Evolutionary conservation across 2,797 vertebrate genomes (phyloP).

Genomic region (Tolypeutes matacus): DNA sequence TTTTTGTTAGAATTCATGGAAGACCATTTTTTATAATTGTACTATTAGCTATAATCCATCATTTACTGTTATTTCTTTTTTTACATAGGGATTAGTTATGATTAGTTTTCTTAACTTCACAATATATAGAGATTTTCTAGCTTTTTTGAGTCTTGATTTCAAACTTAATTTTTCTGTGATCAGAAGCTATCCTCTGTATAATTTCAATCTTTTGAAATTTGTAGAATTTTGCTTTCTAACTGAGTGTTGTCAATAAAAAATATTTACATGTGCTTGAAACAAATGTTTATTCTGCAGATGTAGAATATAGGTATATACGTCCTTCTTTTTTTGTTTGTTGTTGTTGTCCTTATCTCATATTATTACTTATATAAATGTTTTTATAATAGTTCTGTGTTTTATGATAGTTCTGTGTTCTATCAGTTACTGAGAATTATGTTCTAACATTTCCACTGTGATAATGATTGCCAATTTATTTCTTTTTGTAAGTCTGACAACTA

Average conservation of each 20-base stretch:
- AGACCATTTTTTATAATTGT: too few relatives aligned
- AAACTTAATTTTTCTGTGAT: neutral
- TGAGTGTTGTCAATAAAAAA: neutral
- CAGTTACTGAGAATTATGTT: neutral
- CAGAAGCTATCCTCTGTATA: neutral
- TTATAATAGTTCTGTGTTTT: too few relatives aligned
- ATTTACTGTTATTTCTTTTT: neutral
- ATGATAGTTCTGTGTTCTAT: neutral
- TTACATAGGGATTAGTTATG: neutral
- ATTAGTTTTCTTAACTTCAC: neutral
- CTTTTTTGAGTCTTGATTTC: neutral
- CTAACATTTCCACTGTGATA: neutral
- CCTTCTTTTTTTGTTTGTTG: neutral
- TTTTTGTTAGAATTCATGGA: too few relatives aligned
- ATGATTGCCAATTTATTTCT: neutral
- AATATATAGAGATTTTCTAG: neutral
- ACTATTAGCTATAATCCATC: too few relatives aligned
- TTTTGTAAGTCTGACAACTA: neutral
- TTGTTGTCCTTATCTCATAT: neutral
- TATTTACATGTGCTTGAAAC: neutral
- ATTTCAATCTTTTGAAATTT: neutral
- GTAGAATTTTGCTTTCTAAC: constrained; percentile 17
- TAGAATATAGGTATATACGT: neutral
- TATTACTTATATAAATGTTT: too few relatives aligned
- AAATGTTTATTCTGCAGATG: neutral